Conservation (phyloP, 2,888 invertebrate genomes). For the Conops quadrifasciatus region DNA sequence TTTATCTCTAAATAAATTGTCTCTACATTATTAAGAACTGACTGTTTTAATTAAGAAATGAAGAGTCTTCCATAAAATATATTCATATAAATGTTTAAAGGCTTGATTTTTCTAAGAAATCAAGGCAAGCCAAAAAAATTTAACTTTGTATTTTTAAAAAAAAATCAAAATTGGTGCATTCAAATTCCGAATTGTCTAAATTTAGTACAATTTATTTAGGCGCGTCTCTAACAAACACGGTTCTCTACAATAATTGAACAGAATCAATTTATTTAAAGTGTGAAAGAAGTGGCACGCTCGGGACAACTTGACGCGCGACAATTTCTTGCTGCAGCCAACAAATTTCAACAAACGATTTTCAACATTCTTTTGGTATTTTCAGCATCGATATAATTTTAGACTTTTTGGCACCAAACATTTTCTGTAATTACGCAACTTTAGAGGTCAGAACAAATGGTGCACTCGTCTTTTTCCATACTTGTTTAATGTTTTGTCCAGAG, state of each 20-base stretch:
- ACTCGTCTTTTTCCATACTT: too few species aligned
- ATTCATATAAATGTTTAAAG: too few species aligned
- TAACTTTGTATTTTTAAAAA: background rate
- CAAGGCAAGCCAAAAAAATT: background rate
- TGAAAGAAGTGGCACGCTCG: background rate
- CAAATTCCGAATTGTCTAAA: background rate
- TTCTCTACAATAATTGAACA: background rate
- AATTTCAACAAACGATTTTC: conserved; percentile 36
- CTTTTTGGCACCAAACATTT: conserved; percentile 6
- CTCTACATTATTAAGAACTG: too few species aligned
- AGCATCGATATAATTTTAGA: conserved; percentile 12
- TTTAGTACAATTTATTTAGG: background rate
- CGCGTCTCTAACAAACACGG: background rate
- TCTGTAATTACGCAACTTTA: conserved; percentile 19
- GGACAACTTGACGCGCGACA: conserved; percentile 43
- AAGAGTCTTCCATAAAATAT: too few species aligned
- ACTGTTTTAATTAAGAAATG: too few species aligned
- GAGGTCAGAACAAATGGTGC: background rate
- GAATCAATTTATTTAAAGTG: background rate
- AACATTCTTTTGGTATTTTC: conserved; percentile 6
- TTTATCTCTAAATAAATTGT: too few species aligned
- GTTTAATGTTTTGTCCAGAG: too few species aligned
- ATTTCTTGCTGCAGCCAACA: conserved; percentile 45
- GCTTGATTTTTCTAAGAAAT: background rate
- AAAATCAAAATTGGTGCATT: background rate